Conservation (phyloP, 2,888 invertebrate species). For the Phania funesta region DNA sequence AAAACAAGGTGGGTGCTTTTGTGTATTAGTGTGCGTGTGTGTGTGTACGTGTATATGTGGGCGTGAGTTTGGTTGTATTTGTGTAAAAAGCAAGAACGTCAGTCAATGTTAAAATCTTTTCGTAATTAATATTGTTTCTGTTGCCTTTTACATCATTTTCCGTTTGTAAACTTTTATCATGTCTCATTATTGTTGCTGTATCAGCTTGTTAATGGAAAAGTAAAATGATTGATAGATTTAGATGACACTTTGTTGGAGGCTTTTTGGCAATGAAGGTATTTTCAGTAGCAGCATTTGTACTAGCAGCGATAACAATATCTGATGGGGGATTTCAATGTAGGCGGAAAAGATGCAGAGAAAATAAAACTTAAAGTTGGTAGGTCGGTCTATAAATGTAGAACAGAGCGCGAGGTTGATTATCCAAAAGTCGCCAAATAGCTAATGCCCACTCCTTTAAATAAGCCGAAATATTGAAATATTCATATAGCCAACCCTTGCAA, state of each 20-base stretch:
- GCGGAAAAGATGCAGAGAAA: neutral
- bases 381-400: too few species aligned
- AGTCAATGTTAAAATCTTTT: neutral
- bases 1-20: neutral
- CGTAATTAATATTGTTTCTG: neutral
- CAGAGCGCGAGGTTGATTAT: too few species aligned
- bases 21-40: neutral
- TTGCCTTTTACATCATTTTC: constrained; percentile 1
- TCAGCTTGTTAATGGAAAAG: neutral
- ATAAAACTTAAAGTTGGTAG: too few species aligned
- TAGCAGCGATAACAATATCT: neutral
- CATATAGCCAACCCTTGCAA: too few species aligned
- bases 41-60: neutral
- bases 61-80: neutral
- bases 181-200: constrained; percentile 2
- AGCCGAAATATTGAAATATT: too few species aligned
- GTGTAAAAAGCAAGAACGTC: neutral
- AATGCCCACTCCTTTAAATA: too few species aligned
- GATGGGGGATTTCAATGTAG: neutral
- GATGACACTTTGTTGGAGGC: constrained; percentile 67
- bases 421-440: too few species aligned
- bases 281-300: neutral
- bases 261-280: neutral
- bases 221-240: constrained; percentile 47
- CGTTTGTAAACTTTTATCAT: constrained; percentile 11